These are phyloP conservation scores for Porites evermanni DNA, from an alignment of 92 coral and sea anemone genomes.

Conservation along the genomic window DNA sequence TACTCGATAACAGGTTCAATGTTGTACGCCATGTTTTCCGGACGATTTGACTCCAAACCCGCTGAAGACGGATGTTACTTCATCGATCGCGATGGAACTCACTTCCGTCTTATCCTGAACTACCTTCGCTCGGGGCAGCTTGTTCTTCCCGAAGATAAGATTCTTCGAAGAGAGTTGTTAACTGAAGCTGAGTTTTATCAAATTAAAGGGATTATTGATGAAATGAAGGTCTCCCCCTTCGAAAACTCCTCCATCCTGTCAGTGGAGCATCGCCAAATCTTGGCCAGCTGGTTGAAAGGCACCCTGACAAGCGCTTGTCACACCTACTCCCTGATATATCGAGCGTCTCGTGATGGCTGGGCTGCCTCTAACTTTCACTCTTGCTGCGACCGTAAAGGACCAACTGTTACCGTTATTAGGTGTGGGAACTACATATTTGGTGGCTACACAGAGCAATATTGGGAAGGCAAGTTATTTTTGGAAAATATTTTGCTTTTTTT, in stretches of 20 bases:
- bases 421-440: slow-evolving; percentile 47
- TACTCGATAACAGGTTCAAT: not conserved
- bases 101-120: slow-evolving; percentile 72
- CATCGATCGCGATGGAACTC: slow-evolving; percentile 74
- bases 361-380: slow-evolving; percentile 1
- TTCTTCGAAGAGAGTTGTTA: slow-evolving; percentile 43
- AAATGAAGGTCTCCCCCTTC: slow-evolving; percentile 12
- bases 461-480: slow-evolving; percentile 41
- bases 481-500: too few species aligned
- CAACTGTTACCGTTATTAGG: slow-evolving; percentile 11
- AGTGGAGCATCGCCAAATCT: not conserved
- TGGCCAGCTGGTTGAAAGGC: slow-evolving; percentile 11
- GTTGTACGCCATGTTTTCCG: slow-evolving; percentile 45
- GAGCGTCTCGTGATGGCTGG: slow-evolving; percentile 18
- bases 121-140: slow-evolving; percentile 73
- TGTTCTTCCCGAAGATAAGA: slow-evolving; percentile 54
- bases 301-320: not conserved
- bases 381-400: slow-evolving; percentile 13
- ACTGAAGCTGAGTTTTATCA: slow-evolving; percentile 80
- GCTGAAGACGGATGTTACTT: slow-evolving; percentile 69
- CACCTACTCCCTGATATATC: slow-evolving; percentile 1
- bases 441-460: slow-evolving; percentile 53
- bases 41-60: slow-evolving; percentile 58
- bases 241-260: slow-evolving; percentile 12
- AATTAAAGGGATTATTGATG: slow-evolving; percentile 50